Evolutionary conservation across 2,113 vertebrate genomes (phyloP).

Genomic region (Nothocercus nigrocapillus): DNA sequence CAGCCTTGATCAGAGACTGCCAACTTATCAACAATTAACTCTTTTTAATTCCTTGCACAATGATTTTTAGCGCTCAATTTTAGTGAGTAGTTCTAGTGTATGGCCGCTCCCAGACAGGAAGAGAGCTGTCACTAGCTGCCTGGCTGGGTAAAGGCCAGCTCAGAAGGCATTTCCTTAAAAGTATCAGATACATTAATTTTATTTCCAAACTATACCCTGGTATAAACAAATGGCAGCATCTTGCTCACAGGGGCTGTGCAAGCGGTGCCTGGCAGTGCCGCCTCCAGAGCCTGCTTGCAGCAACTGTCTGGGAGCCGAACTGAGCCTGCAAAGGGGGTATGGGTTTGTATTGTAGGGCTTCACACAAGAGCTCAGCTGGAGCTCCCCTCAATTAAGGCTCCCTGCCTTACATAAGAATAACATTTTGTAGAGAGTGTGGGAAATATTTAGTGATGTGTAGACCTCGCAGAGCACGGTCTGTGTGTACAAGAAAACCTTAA

Average conservation of each 20-base stretch:
- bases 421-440: background rate
- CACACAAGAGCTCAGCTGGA: background rate
- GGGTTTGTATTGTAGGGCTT: background rate
- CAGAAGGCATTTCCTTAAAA: background rate
- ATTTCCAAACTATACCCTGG: background rate
- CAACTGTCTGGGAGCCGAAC: background rate
- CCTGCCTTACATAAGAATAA: background rate
- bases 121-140: background rate
- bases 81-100: background rate
- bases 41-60: conserved; percentile 1
- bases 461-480: background rate
- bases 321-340: background rate
- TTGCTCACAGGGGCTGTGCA: background rate
- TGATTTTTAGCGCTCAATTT: background rate
- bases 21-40: conserved; percentile 4
- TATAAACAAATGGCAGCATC: background rate
- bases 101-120: background rate
- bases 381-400: background rate
- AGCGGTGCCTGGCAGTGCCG: background rate
- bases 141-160: background rate
- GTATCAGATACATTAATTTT: background rate
- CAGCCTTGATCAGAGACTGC: background rate
- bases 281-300: background rate
- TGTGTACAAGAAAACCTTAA: background rate
- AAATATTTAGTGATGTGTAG: background rate